These are phyloP conservation scores for Zoanthus gigantus DNA, from an alignment of 92 coral and sea anemone genomes.

Conservation along the genomic window DNA sequence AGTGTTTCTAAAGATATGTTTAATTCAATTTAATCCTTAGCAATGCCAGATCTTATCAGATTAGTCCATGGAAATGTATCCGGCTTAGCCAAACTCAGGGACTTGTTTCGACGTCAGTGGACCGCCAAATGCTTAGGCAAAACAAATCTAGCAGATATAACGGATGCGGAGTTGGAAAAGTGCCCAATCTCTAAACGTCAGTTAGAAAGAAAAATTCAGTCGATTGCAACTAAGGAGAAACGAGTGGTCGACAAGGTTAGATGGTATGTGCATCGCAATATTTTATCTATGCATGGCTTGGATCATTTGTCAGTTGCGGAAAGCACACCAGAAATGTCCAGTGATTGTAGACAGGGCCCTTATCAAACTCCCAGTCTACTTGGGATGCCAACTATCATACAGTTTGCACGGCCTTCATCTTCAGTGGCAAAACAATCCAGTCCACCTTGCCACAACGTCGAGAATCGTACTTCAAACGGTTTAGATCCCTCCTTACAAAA, in stretches of 20 bases:
- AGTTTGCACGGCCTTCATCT: slow-evolving; percentile 31
- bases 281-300: slow-evolving; percentile 70
- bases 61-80: slow-evolving; percentile 85
- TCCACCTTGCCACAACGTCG: background rate
- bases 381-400: slow-evolving; percentile 46
- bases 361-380: slow-evolving; percentile 17
- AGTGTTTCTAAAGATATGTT: background rate
- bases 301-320: slow-evolving; percentile 31
- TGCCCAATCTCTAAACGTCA: slow-evolving; percentile 93
- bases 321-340: slow-evolving; percentile 11
- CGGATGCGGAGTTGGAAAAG: slow-evolving; percentile 73
- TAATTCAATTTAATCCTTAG: slow-evolving; percentile 52
- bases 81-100: slow-evolving; percentile 80
- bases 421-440: slow-evolving; percentile 19
- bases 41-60: slow-evolving; percentile 88
- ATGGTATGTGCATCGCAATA: slow-evolving; percentile 87
- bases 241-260: slow-evolving; percentile 70
- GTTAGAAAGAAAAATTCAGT: slow-evolving; percentile 80
- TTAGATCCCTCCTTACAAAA: background rate
- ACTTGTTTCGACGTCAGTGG: slow-evolving; percentile 86
- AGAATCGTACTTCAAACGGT: background rate
- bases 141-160: slow-evolving; percentile 54
- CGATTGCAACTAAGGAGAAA: slow-evolving; percentile 89
- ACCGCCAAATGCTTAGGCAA: slow-evolving; percentile 70
- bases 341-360: slow-evolving; percentile 31